Evolutionary conservation across 2,113 vertebrate species (phyloP).

Genomic region (Paracanthobrama guichenoti): DNA sequence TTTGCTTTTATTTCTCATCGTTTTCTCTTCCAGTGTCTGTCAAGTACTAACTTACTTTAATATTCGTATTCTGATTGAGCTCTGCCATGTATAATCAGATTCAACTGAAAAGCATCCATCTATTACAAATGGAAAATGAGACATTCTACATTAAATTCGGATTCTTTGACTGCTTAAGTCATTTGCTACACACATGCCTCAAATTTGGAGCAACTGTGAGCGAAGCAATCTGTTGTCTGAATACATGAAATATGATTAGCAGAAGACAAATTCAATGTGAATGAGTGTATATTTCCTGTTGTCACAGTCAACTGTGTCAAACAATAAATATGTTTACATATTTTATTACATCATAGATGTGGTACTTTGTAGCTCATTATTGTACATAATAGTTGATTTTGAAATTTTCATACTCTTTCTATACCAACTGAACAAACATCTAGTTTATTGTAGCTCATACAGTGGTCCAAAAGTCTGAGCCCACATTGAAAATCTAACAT

Average conservation of each 20-base stretch:
- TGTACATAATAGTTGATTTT: slow-evolving; percentile 85
- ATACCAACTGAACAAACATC: slow-evolving; percentile 74
- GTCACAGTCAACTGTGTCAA: slow-evolving; percentile 92
- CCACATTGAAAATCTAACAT: not conserved
- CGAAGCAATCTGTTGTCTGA: slow-evolving; percentile 80
- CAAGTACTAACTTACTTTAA: slow-evolving; percentile 60
- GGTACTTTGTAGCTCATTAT: slow-evolving; percentile 85
- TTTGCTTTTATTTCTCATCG: not conserved
- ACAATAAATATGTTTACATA: slow-evolving; percentile 93
- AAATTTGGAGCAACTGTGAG: slow-evolving; percentile 51
- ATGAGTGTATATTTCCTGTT: slow-evolving; percentile 82
- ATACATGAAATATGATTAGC: slow-evolving; percentile 65
- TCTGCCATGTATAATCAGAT: slow-evolving; percentile 56
- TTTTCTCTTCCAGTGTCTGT: slow-evolving; percentile 49
- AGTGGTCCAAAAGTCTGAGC: not conserved
- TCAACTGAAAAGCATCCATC: slow-evolving; percentile 52
- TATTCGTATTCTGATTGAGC: slow-evolving; percentile 61
- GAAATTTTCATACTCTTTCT: slow-evolving; percentile 69
- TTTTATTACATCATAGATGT: slow-evolving; percentile 88
- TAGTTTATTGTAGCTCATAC: slow-evolving; percentile 66
- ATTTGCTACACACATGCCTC: not conserved
- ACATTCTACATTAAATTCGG: slow-evolving; percentile 5
- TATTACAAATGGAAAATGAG: slow-evolving; percentile 22
- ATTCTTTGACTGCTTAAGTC: not conserved
- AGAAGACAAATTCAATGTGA: slow-evolving; percentile 79